Conservation (phyloP, 2,888 invertebrate species). For the Holacanthella duospinosa region DNA sequence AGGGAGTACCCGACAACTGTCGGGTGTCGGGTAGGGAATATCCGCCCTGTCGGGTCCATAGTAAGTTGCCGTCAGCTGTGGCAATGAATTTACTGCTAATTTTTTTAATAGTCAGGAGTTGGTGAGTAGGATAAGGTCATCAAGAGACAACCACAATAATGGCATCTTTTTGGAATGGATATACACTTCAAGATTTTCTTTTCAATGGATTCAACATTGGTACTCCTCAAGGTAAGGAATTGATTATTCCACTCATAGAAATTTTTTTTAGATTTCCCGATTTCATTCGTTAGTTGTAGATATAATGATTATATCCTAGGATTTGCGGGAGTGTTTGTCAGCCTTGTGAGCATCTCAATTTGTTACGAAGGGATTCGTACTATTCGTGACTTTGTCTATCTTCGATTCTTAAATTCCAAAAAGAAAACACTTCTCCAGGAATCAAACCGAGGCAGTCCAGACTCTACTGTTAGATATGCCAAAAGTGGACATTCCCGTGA, state of each 20-base stretch:
- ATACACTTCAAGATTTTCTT: slow-evolving; percentile 21
- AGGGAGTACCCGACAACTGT: too few species aligned
- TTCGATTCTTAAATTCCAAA: slow-evolving; percentile 13
- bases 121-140: too few species aligned
- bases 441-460: background rate
- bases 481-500: too few species aligned
- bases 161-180: slow-evolving; percentile 29
- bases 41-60: too few species aligned
- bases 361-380: slow-evolving; percentile 29
- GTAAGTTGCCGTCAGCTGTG: too few species aligned
- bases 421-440: background rate
- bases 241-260: background rate
- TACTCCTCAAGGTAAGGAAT: slow-evolving; percentile 16
- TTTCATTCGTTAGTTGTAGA: too few species aligned
- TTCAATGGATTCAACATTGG: slow-evolving; percentile 23
- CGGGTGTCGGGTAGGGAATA: too few species aligned
- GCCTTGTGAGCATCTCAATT: slow-evolving; percentile 21
- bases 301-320: slow-evolving; percentile 4
- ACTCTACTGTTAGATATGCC: background rate
- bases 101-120: too few species aligned
- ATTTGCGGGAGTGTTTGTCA: slow-evolving; percentile 15
- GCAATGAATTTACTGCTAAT: too few species aligned
- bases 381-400: slow-evolving; percentile 16
- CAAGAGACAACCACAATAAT: too few species aligned
- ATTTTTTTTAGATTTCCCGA: too few species aligned